A percentile compares a stretch with the other conserved stretches of the same genome.
Conservation (phyloP, 37 sponge, comb jelly and placozoan genomes). For the Geodia barretti region DNA sequence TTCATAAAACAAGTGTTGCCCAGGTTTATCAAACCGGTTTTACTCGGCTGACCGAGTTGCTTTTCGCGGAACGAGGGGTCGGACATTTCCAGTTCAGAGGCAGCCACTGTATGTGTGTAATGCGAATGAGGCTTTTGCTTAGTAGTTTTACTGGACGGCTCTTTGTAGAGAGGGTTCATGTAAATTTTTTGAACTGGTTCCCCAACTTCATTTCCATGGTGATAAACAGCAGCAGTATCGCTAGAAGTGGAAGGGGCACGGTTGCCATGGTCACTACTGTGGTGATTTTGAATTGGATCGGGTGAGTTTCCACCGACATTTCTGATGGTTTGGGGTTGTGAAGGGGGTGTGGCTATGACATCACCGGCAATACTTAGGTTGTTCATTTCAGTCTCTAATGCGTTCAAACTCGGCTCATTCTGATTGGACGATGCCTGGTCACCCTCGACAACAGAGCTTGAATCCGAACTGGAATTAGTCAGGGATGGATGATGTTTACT, state of each 20-base stretch:
- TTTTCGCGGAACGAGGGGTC: constrained; percentile 12
- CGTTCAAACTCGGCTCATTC: background rate
- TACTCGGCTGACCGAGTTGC: constrained; percentile 17
- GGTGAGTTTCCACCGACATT: background rate
- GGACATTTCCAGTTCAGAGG: background rate
- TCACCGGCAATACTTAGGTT: background rate
- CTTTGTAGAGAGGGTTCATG: background rate
- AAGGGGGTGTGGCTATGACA: background rate
- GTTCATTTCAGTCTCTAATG: background rate
- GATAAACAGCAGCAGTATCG: background rate
- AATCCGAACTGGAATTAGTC: background rate
- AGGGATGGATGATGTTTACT: background rate
- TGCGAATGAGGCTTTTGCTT: no score
- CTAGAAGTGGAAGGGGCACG: background rate
- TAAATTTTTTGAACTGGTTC: background rate
- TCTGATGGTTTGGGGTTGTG: background rate
- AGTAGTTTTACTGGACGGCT: background rate
- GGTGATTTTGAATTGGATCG: no score
- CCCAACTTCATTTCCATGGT: background rate
- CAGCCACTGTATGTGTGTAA: background rate
- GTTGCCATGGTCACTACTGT: no score
- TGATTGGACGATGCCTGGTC: background rate
- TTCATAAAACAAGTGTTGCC: constrained; percentile 88
- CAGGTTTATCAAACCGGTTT: constrained; percentile 67
- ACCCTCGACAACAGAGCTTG: background rate